phyloP scores from a whole-genome alignment of 2,797 vertebrate species.

The Coluber constrictor region DNA sequence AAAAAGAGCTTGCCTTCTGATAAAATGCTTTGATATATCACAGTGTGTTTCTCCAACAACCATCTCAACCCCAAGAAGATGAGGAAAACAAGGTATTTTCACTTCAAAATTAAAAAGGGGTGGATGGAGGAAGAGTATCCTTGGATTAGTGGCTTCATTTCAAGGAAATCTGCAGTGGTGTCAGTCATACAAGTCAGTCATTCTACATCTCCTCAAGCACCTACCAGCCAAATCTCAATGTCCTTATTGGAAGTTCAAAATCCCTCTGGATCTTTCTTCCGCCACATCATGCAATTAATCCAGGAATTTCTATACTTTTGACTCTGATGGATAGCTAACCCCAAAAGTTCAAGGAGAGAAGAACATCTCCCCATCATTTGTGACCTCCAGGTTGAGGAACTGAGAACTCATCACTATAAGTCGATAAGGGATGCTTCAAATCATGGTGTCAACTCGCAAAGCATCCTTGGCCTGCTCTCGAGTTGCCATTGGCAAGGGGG shows the following conservation, averaged over 20 bases:
- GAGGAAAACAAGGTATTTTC: background rate
- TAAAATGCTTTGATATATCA: background rate
- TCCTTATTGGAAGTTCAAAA: background rate
- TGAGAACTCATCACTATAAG: background rate
- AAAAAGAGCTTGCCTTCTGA: slow-evolving; percentile 15
- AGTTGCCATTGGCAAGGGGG: too few relatives aligned
- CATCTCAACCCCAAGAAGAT: background rate
- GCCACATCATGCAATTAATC: background rate
- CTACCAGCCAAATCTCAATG: background rate
- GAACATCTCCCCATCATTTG: background rate
- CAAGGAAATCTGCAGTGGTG: background rate
- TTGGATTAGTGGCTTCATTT: slow-evolving; percentile 12
- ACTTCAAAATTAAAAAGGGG: slow-evolving; percentile 9
- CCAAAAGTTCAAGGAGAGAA: background rate
- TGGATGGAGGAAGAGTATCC: background rate
- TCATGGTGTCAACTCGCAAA: background rate
- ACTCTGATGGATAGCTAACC: background rate
- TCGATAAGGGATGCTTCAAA: background rate
- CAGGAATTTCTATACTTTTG: background rate
- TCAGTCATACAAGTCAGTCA: background rate
- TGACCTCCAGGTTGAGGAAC: background rate
- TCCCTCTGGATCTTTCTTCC: background rate
- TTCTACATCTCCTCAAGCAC: background rate
- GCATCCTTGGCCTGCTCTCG: too few relatives aligned
- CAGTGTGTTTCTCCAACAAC: background rate